These are phyloP conservation scores for Helicoverpa assulta DNA, from an alignment of 2,888 invertebrate species.

Conservation along the genomic window DNA sequence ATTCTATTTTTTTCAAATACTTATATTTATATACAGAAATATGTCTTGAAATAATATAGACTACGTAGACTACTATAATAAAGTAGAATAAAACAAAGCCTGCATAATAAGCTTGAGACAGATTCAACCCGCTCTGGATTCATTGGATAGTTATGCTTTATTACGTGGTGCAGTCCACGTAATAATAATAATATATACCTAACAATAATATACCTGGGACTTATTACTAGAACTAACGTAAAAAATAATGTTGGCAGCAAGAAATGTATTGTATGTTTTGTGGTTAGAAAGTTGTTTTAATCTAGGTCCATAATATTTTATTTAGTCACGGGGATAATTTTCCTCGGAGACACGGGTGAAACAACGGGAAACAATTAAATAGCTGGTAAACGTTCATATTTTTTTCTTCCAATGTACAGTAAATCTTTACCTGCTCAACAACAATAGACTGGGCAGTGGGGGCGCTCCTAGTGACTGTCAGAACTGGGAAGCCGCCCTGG, in stretches of 20 bases:
- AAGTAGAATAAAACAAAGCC: conserved; percentile 57
- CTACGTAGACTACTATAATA: conserved; percentile 34
- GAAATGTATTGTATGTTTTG: too few species aligned
- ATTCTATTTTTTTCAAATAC: too few species aligned
- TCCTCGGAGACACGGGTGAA: too few species aligned
- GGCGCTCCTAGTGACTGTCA: conserved; percentile 90
- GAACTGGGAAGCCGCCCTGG: conserved; percentile 94
- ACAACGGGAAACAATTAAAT: too few species aligned
- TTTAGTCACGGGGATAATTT: too few species aligned
- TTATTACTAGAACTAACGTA: conserved; percentile 2
- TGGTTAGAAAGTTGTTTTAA: not conserved
- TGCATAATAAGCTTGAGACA: conserved; percentile 52
- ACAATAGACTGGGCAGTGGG: conserved; percentile 75
- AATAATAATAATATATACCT: too few species aligned
- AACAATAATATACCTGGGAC: not conserved
- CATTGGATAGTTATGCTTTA: conserved; percentile 19
- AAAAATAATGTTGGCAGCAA: not conserved
- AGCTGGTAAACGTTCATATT: too few species aligned
- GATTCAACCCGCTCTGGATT: conserved; percentile 7
- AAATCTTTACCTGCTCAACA: conserved; percentile 77
- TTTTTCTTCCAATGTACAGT: too few species aligned
- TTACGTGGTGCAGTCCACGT: conserved; percentile 7
- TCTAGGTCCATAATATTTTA: too few species aligned
- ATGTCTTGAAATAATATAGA: not conserved
- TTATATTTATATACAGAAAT: not conserved